These are phyloP conservation scores for Nematolebias whitei DNA, from an alignment of 2,113 vertebrate species.

Conservation along the genomic window DNA sequence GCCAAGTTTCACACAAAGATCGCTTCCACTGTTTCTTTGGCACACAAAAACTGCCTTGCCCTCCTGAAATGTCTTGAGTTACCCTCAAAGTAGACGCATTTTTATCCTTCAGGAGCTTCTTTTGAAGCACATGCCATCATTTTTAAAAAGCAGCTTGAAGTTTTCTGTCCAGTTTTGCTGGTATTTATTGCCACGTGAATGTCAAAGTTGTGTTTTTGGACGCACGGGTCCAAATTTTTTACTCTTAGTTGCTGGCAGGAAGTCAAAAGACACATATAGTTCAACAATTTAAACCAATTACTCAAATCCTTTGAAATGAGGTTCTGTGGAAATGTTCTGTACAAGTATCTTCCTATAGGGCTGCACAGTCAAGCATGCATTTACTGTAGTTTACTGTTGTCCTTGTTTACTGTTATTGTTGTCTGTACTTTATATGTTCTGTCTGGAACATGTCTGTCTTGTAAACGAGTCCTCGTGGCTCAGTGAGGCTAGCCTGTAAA, in stretches of 20 bases:
- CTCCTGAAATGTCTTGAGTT: slow-evolving; percentile 63
- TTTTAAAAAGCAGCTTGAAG: neutral
- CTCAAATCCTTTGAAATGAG: too few species aligned
- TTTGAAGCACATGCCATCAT: neutral
- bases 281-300: too few species aligned
- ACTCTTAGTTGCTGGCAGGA: neutral
- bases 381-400: too few species aligned
- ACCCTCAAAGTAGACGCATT: slow-evolving; percentile 54
- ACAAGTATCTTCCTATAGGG: too few species aligned
- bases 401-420: too few species aligned
- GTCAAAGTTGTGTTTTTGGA: neutral
- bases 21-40: slow-evolving; percentile 51
- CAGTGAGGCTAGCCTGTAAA: too few species aligned
- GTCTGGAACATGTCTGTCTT: too few species aligned
- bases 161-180: slow-evolving; percentile 1
- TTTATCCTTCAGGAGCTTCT: slow-evolving; percentile 31
- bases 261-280: too few species aligned
- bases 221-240: neutral
- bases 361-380: too few species aligned
- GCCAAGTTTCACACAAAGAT: slow-evolving; percentile 69
- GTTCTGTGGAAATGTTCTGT: too few species aligned
- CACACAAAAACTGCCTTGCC: slow-evolving; percentile 48
- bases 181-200: neutral
- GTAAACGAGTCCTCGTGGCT: too few species aligned
- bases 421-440: too few species aligned